Percentiles rank a stretch among this genome's conserved stretches.
These are phyloP conservation scores for Zosterops japonicus DNA, from an alignment of 2,113 vertebrate species.

Conservation along the genomic window DNA sequence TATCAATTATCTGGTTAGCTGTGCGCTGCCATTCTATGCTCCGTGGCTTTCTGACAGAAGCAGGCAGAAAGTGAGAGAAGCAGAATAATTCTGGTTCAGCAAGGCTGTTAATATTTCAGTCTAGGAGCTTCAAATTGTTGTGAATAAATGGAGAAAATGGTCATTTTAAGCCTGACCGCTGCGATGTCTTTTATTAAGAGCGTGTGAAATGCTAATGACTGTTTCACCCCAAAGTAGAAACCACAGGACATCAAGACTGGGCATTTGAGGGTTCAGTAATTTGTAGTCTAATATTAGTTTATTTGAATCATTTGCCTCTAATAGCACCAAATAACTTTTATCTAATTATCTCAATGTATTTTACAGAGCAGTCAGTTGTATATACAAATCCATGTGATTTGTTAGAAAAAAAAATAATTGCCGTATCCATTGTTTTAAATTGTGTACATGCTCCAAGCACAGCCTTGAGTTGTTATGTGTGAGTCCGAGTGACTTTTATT, in stretches of 20 bases:
- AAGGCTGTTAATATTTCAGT: constrained; percentile 69
- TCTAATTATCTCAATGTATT: background rate
- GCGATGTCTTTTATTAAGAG: background rate
- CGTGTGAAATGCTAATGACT: background rate
- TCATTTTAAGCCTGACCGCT: constrained; percentile 11
- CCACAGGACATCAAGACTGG: background rate
- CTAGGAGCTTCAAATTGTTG: constrained; percentile 3
- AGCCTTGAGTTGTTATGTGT: background rate
- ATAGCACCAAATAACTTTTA: background rate
- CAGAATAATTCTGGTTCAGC: constrained; percentile 73
- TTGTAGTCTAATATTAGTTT: background rate
- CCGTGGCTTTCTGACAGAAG: constrained; percentile 75
- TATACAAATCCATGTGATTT: background rate
- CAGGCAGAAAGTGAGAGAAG: constrained; percentile 60
- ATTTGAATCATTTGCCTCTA: background rate
- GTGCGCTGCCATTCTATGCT: constrained; percentile 73
- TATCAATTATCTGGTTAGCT: constrained; percentile 83
- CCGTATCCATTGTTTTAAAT: background rate
- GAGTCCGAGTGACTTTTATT: background rate
- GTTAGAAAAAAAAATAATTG: background rate
- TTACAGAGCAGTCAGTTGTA: background rate
- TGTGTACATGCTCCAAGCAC: background rate
- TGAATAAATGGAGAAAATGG: constrained; percentile 41
- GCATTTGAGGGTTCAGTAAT: background rate
- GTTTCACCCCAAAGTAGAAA: background rate